Evolutionary conservation across 2,888 invertebrate genomes (phyloP), one percentile per base, ranked within the genome.

Genomic region (Drosophila picticornis): DNA sequence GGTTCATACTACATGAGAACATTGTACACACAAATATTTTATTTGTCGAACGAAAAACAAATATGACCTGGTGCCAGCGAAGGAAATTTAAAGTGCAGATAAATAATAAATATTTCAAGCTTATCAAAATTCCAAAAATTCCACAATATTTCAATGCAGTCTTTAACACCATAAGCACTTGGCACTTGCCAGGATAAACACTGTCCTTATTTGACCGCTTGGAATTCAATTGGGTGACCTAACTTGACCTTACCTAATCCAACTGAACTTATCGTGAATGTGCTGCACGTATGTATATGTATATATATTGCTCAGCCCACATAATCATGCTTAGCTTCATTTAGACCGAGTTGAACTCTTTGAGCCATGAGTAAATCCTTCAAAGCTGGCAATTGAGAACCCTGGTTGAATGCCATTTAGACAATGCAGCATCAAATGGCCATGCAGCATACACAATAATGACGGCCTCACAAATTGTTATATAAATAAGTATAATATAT

Each of bases 351-450:
- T 43, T 80, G 81, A 83, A 72, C 85, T 76, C 65, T 46, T 36
- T 67, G 50, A 38, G 61, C 38, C 29, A 48, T 69, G 61, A 56
- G 56, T 50, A 59, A 75, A 70, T 70, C 81, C 72, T 60, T 71
- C 74, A 80, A 68, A 80, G 63, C 53, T 53, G 48, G 74, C 75
- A 84, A 78, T 76, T 69, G 80, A 78, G 71, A 80, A 87, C 83
- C 68, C 60, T 64, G 67, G 59, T 68, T 75, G 84, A 80, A 82
- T 84, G 80, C 79, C 83, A 77, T 76, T 81, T 70, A 72, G 65
- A 84, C 88, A 87, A 87, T 84, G 83, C 84, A 84, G 84, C 77
- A 77, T 81, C 71, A 71, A 71, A 81, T 71, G 57, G 60, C 77
- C 67, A 65, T 79, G 86, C 73, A 68, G 81, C 77, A 77, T 60